Evolutionary conservation across 2,797 vertebrate species (phyloP), one percentile per base, ranked within the genome.

Genomic region (Syngnathus acus): DNA sequence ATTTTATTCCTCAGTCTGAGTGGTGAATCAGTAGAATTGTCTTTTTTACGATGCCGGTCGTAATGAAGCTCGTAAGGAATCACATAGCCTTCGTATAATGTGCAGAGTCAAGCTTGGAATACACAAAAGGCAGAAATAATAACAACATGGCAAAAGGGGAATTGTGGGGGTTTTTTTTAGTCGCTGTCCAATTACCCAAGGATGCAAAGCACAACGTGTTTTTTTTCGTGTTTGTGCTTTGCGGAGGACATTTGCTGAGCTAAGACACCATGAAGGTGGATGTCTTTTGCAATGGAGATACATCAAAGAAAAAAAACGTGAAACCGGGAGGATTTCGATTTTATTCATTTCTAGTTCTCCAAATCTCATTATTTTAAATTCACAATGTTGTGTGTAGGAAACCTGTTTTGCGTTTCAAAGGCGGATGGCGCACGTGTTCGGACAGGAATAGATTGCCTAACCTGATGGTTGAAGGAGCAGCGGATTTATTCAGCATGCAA

Each of bases 391-490:
- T 32, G 42, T 43, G 42, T 43, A 2, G 14, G 45, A 47, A 47
- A 14, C 16, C 5, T 47, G 43, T 62, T 40, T 68, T 54, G 70
- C 68, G 68, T 72, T 68, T 82, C 62, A 63, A 76, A 85, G 76
- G 77, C 77, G 77, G 82, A 83, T 80, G 80, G 69, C 61, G 14
- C 57, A 66, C 74, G 75, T 73, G 73, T 72, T 84, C 65, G 75
- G 78, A 81, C 74, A 83, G 83, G 82, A 88, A 81, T 82, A 83
- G 73, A 43, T 42, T 70, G 64, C 65, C 59, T 43, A 32, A 57
- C 10, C 66, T 84, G 83, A 86, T 80, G 80, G 78, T 87, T 88
- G 85, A 81, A 68, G 60, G 67, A 62, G 73, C 58, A 32, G 64
- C 11, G 64, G 9, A 61, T 73, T 75, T 65, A 70, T 62, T 21